These are phyloP conservation scores for Brachypterus glaber DNA, from an alignment of 2,888 invertebrate genomes.

Conservation along the genomic window DNA sequence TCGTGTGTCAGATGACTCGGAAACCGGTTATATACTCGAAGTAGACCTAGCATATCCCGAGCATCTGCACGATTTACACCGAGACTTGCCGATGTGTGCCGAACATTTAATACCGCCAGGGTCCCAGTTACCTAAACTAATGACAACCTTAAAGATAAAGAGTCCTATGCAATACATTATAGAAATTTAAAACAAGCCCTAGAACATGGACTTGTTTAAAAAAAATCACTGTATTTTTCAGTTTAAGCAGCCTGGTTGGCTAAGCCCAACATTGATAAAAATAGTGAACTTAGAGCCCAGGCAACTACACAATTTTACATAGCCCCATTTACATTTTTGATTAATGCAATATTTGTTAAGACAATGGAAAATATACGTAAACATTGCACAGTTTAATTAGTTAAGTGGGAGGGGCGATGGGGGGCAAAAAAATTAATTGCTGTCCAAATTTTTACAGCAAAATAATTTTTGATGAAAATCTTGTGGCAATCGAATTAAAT, in stretches of 20 bases:
- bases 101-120: constrained; percentile 19
- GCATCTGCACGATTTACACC: constrained; percentile 29
- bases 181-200: constrained; percentile 24
- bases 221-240: constrained; percentile 28
- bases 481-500: constrained; percentile 17
- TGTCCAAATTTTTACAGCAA: constrained; percentile 16
- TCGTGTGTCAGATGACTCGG: constrained; percentile 14
- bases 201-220: constrained; percentile 22
- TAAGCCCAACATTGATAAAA: constrained; percentile 32
- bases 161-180: constrained; percentile 26
- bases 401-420: constrained; percentile 22
- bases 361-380: too few relatives aligned
- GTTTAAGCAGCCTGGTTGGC: constrained; percentile 33
- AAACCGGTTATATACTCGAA: constrained; percentile 35
- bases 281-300: constrained; percentile 28
- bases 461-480: constrained; percentile 15
- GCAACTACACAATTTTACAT: constrained; percentile 17
- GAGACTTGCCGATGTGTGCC: constrained; percentile 22
- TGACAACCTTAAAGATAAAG: constrained; percentile 22
- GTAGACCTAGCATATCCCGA: constrained; percentile 38
- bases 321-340: constrained; percentile 16
- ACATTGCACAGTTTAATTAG: constrained; percentile 29
- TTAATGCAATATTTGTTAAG: constrained; percentile 24
- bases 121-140: constrained; percentile 20
- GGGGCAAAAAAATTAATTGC: constrained; percentile 17